Base-by-base conservation (phyloP, 2,113 vertebrate genomes). In the Emydura subglobosa region DNA sequence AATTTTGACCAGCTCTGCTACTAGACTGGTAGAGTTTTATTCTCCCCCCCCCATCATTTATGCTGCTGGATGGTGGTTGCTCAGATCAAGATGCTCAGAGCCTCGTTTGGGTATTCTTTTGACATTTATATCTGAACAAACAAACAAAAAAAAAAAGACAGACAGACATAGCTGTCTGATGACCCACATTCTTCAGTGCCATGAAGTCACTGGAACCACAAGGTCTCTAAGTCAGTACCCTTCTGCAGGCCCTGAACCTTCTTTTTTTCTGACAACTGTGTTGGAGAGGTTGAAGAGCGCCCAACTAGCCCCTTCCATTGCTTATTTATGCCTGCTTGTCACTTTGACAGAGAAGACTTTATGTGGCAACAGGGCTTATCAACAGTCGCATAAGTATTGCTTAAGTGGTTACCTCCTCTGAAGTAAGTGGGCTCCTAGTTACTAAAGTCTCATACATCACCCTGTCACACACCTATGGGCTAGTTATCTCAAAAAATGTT, bases 371-470 rank as follows among this genome's bases (percentile, higher is more conserved):
- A 27, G 65, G 47, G 78, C 8, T 50, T 22, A 50, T 79, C 17
- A 82, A 25, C n/a, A 42, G 6, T 53, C 7, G 47, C 61, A 10
- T 2, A 47, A 78, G 27, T 3, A 10, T 27, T 90, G 25, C 12
- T 13, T 3, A 61, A 80, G 86, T 0, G 0, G 24, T 29, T 83
- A 55, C 10, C 39, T 50, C 17, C 11, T 59, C 86, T 54, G 49
- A 50, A 22, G 82, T 10, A 4, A 84, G 84, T 1, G 0, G 76
- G 74, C 1, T 2, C 47, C 0, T 3, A 55, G 0, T 80, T 57
- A 76, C 39, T 29, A 0, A 51, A 88, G 57, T 0, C 0, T 16
- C 72, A 93, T 85, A 83, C 59, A 88, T 1, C 92, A 83, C 83
- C 80, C 53, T 76, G 79, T 79, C 7, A 0, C 68, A 86, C 2